Conservation (phyloP, 2,113 vertebrate species). For the Hippolais icterina region DNA sequence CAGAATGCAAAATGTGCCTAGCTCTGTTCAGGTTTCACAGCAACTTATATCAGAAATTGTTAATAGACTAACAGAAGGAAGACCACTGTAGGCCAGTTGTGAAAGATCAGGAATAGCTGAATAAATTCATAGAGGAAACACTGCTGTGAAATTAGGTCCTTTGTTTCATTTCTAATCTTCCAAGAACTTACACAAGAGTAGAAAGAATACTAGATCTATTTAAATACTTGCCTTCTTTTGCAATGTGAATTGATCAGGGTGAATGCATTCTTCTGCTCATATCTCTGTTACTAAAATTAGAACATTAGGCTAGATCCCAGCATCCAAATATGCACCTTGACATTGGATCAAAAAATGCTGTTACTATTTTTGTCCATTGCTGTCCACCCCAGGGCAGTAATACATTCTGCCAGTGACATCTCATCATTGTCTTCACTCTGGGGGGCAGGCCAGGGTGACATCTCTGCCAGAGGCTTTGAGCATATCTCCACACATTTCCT, state of each 20-base stretch:
- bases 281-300: neutral
- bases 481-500: neutral
- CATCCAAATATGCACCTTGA: neutral
- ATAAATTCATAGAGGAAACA: neutral
- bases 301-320: neutral
- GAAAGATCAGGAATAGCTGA: neutral
- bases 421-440: rapidly evolving
- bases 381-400: neutral
- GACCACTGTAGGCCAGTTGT: neutral
- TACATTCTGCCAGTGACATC: neutral
- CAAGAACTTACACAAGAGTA: neutral
- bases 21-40: neutral
- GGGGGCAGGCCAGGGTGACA: neutral
- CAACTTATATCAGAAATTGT: neutral
- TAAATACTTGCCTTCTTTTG: neutral
- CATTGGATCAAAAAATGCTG: neutral
- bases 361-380: neutral
- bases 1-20: neutral
- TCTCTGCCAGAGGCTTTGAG: neutral
- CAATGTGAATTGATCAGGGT: neutral
- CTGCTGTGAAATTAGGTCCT: neutral
- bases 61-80: neutral
- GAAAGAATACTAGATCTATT: neutral
- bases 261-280: neutral
- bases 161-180: neutral